A percentile compares a stretch with the other conserved stretches of the same genome.
These are phyloP conservation scores for Ernsta delagoae DNA, from an alignment of 2,888 invertebrate species.

Conservation along the genomic window DNA sequence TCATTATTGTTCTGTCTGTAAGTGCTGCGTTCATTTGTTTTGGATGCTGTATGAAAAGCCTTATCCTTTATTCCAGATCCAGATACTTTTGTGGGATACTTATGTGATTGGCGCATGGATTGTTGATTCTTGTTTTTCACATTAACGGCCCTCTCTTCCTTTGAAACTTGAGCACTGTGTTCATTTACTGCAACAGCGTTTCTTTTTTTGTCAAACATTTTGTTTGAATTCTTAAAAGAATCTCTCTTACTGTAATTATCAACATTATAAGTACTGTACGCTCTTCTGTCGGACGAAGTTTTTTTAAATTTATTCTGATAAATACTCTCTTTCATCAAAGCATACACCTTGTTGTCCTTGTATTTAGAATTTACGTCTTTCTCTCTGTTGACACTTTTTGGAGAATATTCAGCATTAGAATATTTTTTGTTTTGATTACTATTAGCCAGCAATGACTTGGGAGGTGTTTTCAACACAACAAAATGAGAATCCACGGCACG, in stretches of 20 bases:
- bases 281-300: slow-evolving; percentile 7
- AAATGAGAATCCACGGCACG: slow-evolving; percentile 58
- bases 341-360: not conserved
- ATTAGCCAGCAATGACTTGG: slow-evolving; percentile 21
- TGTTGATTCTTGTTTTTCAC: slow-evolving; percentile 15
- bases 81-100: slow-evolving; percentile 26
- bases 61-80: slow-evolving; percentile 36
- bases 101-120: slow-evolving; percentile 7
- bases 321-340: not conserved
- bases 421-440: slow-evolving; percentile 6
- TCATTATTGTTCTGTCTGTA: slow-evolving; percentile 47
- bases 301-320: slow-evolving; percentile 13
- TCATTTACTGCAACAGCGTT: slow-evolving; percentile 20
- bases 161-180: slow-evolving; percentile 20
- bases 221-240: not conserved
- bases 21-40: slow-evolving; percentile 10
- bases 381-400: not conserved
- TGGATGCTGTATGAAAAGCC: slow-evolving; percentile 35
- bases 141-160: slow-evolving; percentile 18
- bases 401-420: not conserved
- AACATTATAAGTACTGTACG: not conserved
- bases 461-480: slow-evolving; percentile 49
- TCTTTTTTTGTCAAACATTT: slow-evolving; percentile 10
- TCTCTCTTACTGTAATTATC: slow-evolving; percentile 21
- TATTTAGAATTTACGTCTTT: slow-evolving; percentile 7